Percentiles rank a stretch among this genome's conserved stretches.
phyloP scores from a whole-genome alignment of 2,888 invertebrate species.

The Platypus cylindrus region DNA sequence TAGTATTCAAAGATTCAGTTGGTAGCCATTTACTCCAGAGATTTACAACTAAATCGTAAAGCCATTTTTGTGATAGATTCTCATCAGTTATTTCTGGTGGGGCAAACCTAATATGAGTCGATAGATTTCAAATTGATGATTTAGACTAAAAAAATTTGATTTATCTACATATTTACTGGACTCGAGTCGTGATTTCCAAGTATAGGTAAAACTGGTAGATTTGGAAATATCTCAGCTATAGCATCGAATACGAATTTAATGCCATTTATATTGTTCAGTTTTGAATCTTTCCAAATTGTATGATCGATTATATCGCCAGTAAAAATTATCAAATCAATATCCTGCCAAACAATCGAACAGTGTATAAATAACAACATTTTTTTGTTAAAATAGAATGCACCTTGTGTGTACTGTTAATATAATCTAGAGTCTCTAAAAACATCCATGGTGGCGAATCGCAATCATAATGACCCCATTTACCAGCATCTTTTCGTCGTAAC shows the following conservation, averaged over 20 bases:
- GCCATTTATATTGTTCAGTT: slow-evolving; percentile 44
- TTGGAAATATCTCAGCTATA: slow-evolving; percentile 34
- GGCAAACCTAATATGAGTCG: slow-evolving; percentile 15
- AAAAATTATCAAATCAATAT: slow-evolving; percentile 51
- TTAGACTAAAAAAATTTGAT: neutral
- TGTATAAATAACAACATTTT: neutral
- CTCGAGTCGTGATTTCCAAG: slow-evolving; percentile 55
- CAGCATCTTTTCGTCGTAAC: slow-evolving; percentile 39
- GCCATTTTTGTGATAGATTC: slow-evolving; percentile 49
- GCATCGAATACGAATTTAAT: slow-evolving; percentile 38
- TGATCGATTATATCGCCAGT: slow-evolving; percentile 80
- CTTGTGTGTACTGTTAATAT: slow-evolving; percentile 24
- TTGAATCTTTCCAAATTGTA: slow-evolving; percentile 68
- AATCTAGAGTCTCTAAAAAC: slow-evolving; percentile 50
- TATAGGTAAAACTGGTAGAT: slow-evolving; percentile 40
- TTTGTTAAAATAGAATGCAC: slow-evolving; percentile 9
- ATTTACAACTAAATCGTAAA: slow-evolving; percentile 56
- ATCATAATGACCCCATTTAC: slow-evolving; percentile 67
- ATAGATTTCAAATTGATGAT: neutral
- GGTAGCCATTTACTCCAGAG: slow-evolving; percentile 58
- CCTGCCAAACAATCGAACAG: slow-evolving; percentile 12
- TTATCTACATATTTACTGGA: slow-evolving; percentile 40
- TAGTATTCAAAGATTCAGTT: slow-evolving; percentile 42
- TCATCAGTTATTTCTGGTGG: slow-evolving; percentile 15
- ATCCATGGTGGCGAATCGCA: slow-evolving; percentile 63